Evolutionary conservation across 2,797 vertebrate genomes (phyloP), one percentile per base, ranked within the genome.

Genomic region (Knipowitschia caucasica): DNA sequence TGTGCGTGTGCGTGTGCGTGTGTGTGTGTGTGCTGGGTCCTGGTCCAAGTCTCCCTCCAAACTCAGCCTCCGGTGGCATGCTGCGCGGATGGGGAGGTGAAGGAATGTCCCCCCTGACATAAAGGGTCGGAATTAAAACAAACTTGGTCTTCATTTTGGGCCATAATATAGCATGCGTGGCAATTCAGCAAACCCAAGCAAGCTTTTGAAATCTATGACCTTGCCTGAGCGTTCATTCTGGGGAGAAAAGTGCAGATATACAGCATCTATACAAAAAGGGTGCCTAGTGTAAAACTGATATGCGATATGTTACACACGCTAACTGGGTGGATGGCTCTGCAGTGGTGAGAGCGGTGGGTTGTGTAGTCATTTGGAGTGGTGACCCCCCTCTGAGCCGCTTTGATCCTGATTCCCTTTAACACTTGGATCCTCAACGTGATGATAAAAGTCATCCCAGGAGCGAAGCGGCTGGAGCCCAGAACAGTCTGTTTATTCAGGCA

Each of bases 281-380:
- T n/a, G n/a, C n/a, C n/a, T n/a, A n/a, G n/a, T n/a, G n/a, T n/a
- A n/a, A n/a, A n/a, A n/a, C n/a, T n/a, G n/a, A n/a, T n/a, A n/a
- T n/a, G n/a, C n/a, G n/a, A n/a, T n/a, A n/a, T n/a, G n/a, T n/a
- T n/a, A n/a, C n/a, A n/a, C n/a, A n/a, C n/a, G n/a, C n/a, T n/a
- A n/a, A n/a, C n/a, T n/a, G n/a, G n/a, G n/a, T 38, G 9, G n/a
- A 34, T n/a, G 31, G 6, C 31, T 34, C 31, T 34, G 5, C 18
- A 7, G 40, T 12, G 23, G 40, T 27, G 24, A 15, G 8, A 3
- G 14, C 14, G 14, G 24, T 17, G 21, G 14, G 11, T 64, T 49
- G 10, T 42, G 63, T 60, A 46, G 61, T 59, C 71, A 74, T 75
- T 71, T 83, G 77, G 71, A 59, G 20, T 25, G 25, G 12, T 3